Conservation (phyloP, 2,888 invertebrate genomes). For the Mythimna pallens region DNA sequence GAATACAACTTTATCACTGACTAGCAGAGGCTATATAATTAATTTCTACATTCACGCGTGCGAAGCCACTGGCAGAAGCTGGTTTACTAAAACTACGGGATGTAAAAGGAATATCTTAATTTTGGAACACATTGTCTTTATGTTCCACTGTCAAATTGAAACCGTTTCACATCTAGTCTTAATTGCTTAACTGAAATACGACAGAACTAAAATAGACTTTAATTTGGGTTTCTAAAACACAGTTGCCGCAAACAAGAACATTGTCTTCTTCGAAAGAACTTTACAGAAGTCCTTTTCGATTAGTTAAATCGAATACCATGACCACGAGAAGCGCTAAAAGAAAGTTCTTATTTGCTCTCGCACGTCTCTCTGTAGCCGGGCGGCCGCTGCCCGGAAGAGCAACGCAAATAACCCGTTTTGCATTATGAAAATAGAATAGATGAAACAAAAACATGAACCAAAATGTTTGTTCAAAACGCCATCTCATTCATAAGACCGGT, state of each 20-base stretch:
- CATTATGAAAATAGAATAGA: constrained; percentile 83
- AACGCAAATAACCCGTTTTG: constrained; percentile 83
- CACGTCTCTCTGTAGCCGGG: constrained; percentile 36
- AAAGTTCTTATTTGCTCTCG: constrained; percentile 76
- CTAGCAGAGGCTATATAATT: too few species aligned
- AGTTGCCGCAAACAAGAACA: not conserved
- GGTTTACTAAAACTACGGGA: not conserved
- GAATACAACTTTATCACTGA: too few species aligned
- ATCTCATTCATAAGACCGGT: constrained; percentile 69
- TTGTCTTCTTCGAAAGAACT: not conserved
- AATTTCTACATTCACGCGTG: too few species aligned
- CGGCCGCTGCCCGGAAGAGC: constrained; percentile 74
- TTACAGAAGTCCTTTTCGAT: constrained; percentile 35
- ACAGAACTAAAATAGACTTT: not conserved
- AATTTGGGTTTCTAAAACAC: not conserved
- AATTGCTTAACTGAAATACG: not conserved
- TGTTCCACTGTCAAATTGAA: not conserved
- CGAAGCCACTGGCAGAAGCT: too few species aligned
- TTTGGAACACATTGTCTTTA: not conserved
- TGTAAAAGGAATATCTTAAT: not conserved
- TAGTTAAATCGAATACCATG: constrained; percentile 39
- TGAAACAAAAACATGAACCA: constrained; percentile 76
- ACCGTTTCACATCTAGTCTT: not conserved
- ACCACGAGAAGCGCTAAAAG: constrained; percentile 66
- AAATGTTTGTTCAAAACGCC: constrained; percentile 73